Base-by-base conservation (phyloP, 2,797 vertebrate species). In the Crocidura indochinensis region DNA sequence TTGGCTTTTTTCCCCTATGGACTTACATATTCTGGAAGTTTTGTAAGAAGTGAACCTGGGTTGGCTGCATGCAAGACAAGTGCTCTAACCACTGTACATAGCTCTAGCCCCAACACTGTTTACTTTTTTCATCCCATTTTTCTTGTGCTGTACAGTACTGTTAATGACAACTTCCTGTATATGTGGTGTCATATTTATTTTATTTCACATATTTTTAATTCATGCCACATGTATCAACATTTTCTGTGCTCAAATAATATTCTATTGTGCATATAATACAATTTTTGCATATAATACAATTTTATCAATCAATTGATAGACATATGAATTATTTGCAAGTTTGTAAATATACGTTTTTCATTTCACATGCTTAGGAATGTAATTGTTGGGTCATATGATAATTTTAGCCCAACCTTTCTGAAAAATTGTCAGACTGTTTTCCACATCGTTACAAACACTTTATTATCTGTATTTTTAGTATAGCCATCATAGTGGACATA, bases 201-300 rank as follows among this genome's bases (percentile, higher is more conserved):
- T 38, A 78, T 29, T 67, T 90, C 60, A 22, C 19, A 46, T 79
- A 20, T 73, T 81, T 69, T 65, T 64, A 77, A 86, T 44, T 5
- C 10, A 81, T 29, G 19, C 60, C 78, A 7, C 27, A 88, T 11
- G 31, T 84, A 31, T 47, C 88, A 74, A 75, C 62, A 22, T 31
- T 84, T 91, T 77, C 47, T 81, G 53, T 8, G 19, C 2, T 19
- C 38, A 72, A 88, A 72, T 65, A 19, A 92, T 67, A 84, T 65
- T 76, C 27, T 31, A 6, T 31, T 15, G 27, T 14, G 29, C 29
- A 10, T 3, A 68, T 26, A 29, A 29, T 68, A 68, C 6, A 67
- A n/a, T n/a, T n/a, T n/a, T n/a, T 14, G 29, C 29, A 10, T 3
- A 68, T 26, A 29, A 29, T 68, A 68, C n/a, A n/a, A 6, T 69